phyloP scores from a whole-genome alignment of 2,888 invertebrate genomes.

The Branchipolynoe longqiensis region DNA sequence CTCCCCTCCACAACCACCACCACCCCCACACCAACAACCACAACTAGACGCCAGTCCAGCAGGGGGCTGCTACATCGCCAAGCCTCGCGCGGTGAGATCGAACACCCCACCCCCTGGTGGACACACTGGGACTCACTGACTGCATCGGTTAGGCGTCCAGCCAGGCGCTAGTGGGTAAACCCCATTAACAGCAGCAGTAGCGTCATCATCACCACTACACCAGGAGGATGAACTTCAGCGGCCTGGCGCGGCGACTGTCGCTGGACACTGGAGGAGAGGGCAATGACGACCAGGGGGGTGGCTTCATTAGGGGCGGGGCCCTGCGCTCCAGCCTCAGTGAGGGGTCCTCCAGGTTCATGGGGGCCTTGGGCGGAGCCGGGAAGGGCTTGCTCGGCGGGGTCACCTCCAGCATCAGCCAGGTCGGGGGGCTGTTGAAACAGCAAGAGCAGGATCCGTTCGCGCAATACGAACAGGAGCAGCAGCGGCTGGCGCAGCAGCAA shows the following conservation, averaged over 20 bases:
- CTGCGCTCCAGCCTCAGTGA: constrained; percentile 65
- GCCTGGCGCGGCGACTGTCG: neutral
- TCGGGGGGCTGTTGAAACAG: constrained; percentile 54
- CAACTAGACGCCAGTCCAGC: too few species aligned
- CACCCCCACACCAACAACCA: too few species aligned
- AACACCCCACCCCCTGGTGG: too few species aligned
- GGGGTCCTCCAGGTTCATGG: constrained; percentile 65
- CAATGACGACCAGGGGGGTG: constrained; percentile 3
- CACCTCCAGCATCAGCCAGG: constrained; percentile 63
- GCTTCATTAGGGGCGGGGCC: constrained; percentile 28
- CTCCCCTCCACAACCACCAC: too few species aligned
- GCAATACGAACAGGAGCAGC: constrained; percentile 27
- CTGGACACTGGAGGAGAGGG: constrained; percentile 12
- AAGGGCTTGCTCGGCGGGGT: constrained; percentile 64
- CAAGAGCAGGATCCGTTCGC: neutral
- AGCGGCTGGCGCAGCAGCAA: neutral
- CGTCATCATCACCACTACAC: too few species aligned
- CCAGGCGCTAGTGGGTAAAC: too few species aligned
- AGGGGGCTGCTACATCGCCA: too few species aligned
- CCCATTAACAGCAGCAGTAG: too few species aligned
- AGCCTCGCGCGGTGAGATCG: too few species aligned
- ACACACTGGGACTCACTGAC: too few species aligned
- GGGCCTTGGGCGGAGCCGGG: constrained; percentile 63
- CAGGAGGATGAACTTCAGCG: constrained; percentile 18
- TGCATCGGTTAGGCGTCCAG: too few species aligned